A percentile compares a stretch with the other conserved stretches of the same genome.
phyloP scores from a whole-genome alignment of 2,888 invertebrate species.

The Meganola albula region DNA sequence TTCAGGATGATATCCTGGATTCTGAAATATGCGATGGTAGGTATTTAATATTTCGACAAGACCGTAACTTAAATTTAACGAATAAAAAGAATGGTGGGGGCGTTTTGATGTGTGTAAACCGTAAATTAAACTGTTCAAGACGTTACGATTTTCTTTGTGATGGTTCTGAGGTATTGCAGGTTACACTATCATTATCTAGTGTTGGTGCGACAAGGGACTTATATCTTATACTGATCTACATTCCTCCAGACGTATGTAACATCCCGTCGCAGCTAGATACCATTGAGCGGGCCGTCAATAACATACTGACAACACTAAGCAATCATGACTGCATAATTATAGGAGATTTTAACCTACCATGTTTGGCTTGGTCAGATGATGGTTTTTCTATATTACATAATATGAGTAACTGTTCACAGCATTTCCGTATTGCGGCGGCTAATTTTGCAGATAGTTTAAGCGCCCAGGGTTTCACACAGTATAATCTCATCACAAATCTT shows the following conservation, averaged over 20 bases:
- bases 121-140: not conserved
- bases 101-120: not conserved
- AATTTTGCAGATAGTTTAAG: not conserved
- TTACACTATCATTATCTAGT: not conserved
- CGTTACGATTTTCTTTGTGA: not conserved
- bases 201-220: not conserved
- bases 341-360: not conserved
- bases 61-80: not conserved
- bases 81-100: not conserved
- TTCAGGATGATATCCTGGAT: not conserved
- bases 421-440: not conserved
- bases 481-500: not conserved
- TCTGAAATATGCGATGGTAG: not conserved
- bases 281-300: not conserved
- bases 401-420: not conserved
- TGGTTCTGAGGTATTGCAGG: not conserved
- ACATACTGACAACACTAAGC: not conserved
- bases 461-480: not conserved
- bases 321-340: not conserved
- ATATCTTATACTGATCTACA: not conserved
- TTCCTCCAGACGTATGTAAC: not conserved
- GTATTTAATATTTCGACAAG: no score
- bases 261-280: not conserved
- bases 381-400: not conserved
- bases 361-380: not conserved